These are phyloP conservation scores for Entosphenus tridentatus DNA, from an alignment of 2,113 vertebrate species.

Conservation along the genomic window DNA sequence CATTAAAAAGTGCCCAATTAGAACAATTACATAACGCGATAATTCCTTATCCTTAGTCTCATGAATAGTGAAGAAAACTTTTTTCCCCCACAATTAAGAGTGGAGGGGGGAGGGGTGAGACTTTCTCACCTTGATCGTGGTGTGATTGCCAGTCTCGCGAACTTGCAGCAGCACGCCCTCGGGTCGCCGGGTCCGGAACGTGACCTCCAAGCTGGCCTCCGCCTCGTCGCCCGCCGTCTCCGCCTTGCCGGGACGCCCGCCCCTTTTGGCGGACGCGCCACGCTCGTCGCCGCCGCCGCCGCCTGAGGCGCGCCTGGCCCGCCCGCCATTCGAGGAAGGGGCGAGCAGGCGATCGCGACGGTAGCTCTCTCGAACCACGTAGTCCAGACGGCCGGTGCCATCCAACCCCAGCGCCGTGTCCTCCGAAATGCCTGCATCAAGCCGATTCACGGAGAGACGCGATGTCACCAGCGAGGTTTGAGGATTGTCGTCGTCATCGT, in stretches of 20 bases:
- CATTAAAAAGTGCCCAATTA: too few species aligned
- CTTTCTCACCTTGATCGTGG: conserved; percentile 50
- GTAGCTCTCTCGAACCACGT: conserved; percentile 41
- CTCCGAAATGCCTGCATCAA: conserved; percentile 37
- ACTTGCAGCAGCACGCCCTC: conserved; percentile 55
- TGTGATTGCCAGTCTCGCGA: conserved; percentile 89
- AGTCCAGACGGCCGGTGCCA: conserved; percentile 63
- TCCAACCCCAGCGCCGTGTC: conserved; percentile 71
- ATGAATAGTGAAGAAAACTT: too few species aligned
- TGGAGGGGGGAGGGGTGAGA: too few species aligned
- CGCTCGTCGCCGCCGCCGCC: too few species aligned
- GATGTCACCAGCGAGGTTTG: neutral
- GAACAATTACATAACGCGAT: too few species aligned
- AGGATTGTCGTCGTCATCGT: neutral
- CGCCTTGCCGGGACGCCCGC: neutral
- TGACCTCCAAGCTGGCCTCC: conserved; percentile 43
- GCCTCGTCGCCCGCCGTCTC: conserved; percentile 10
- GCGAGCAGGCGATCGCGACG: conserved; percentile 48
- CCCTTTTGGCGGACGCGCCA: too few species aligned
- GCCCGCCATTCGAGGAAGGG: too few species aligned
- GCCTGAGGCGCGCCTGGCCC: too few species aligned
- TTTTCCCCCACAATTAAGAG: too few species aligned
- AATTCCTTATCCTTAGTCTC: too few species aligned
- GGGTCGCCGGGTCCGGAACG: conserved; percentile 73
- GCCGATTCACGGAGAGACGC: neutral